These are phyloP conservation scores for Nemapogon koenigi DNA, from an alignment of 2,888 invertebrate genomes.

Conservation along the genomic window DNA sequence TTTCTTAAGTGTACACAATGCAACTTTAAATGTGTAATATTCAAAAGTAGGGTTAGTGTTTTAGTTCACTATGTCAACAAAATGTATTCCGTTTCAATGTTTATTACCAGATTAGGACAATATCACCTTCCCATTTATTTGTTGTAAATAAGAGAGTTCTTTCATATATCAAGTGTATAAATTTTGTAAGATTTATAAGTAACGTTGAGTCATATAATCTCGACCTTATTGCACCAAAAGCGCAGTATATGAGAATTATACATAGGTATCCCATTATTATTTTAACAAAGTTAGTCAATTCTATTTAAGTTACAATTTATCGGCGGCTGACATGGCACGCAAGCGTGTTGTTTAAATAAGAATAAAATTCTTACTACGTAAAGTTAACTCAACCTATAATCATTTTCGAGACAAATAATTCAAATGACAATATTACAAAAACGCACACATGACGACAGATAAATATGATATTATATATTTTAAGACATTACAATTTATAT, in stretches of 20 bases:
- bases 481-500: too few species aligned
- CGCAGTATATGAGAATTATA: slow-evolving; percentile 38
- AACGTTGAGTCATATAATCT: not conserved
- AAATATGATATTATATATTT: too few species aligned
- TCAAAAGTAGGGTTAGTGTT: slow-evolving; percentile 4
- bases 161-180: too few species aligned
- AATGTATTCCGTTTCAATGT: not conserved
- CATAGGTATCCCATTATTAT: slow-evolving; percentile 30
- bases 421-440: too few species aligned
- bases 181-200: not conserved
- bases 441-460: too few species aligned
- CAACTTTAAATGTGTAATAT: slow-evolving; percentile 21
- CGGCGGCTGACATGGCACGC: slow-evolving; percentile 1
- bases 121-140: not conserved
- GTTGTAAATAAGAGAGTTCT: slow-evolving; percentile 1
- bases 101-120: not conserved
- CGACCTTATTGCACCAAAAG: slow-evolving; percentile 26
- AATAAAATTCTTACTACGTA: too few species aligned
- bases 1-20: slow-evolving; percentile 52
- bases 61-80: not conserved
- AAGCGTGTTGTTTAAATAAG: too few species aligned
- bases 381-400: too few species aligned
- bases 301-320: slow-evolving; percentile 3
- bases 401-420: too few species aligned
- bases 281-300: slow-evolving; percentile 35